Evolutionary conservation across 2,113 vertebrate genomes (phyloP).

Genomic region (Amazona guildingii): DNA sequence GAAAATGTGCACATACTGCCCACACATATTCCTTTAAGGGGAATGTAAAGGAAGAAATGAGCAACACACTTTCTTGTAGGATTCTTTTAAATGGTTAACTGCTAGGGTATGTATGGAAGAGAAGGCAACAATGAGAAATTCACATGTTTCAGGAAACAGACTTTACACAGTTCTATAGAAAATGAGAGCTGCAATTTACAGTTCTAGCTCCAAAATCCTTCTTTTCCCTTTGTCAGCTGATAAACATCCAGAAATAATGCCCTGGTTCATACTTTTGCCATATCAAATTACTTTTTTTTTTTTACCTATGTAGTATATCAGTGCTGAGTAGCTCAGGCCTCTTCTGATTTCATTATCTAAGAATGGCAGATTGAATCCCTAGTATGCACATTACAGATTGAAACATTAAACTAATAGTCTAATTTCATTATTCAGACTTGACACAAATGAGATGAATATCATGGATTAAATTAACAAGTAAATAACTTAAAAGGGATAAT

Average conservation of each 20-base stretch:
- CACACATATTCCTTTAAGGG: not conserved
- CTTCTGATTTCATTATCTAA: not conserved
- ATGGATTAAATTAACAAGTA: constrained; percentile 35
- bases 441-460: constrained; percentile 20
- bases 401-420: constrained; percentile 31
- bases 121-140: not conserved
- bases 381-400: not conserved
- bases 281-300: not conserved
- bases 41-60: not conserved
- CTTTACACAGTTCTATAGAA: not conserved
- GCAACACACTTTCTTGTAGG: not conserved
- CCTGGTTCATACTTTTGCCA: not conserved
- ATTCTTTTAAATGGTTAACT: not conserved
- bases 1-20: not conserved
- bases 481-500: constrained; percentile 39
- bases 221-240: not conserved
- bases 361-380: not conserved
- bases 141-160: not conserved
- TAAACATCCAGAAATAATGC: not conserved
- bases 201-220: not conserved
- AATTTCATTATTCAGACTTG: constrained; percentile 24
- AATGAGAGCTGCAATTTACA: not conserved
- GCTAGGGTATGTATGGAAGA: not conserved
- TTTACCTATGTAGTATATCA: not conserved
- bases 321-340: not conserved